Evolutionary conservation across 64 coral and sea anemone species (phyloP).

Genomic region (Acropora yongei): DNA sequence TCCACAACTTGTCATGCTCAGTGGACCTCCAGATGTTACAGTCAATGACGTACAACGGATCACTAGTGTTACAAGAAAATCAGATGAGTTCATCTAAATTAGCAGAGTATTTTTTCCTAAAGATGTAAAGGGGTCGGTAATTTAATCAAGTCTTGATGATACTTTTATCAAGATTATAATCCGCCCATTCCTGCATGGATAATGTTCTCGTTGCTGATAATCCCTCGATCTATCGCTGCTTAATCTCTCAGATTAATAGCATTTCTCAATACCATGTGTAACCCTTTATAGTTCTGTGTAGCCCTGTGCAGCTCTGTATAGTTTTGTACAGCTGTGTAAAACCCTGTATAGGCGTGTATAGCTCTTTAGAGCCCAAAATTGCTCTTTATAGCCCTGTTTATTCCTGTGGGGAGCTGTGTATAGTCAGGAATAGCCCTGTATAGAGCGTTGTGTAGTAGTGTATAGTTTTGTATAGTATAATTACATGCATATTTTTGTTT

Average conservation of each 20-base stretch:
- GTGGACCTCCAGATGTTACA: not conserved
- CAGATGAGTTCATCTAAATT: not conserved
- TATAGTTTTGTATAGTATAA: no score
- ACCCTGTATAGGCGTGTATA: no score
- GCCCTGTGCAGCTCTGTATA: no score
- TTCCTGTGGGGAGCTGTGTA: no score
- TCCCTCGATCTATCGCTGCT: not conserved
- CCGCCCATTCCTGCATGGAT: not conserved
- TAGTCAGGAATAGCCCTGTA: not conserved
- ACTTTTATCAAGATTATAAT: not conserved
- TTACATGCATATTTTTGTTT: no score
- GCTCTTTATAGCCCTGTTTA: not conserved
- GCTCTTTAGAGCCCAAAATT: not conserved
- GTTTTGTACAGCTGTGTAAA: no score
- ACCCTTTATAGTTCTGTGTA: not conserved
- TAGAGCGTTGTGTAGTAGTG: not conserved
- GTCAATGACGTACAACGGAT: slow-evolving; percentile 13
- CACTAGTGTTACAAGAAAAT: not conserved
- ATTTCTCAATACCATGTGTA: not conserved
- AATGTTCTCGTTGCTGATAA: not conserved
- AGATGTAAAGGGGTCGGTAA: not conserved
- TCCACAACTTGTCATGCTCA: slow-evolving; percentile 21
- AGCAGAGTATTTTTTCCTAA: not conserved
- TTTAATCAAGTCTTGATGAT: not conserved
- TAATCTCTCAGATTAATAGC: not conserved